Evolutionary conservation across 2,113 vertebrate genomes (phyloP), one percentile per base, ranked within the genome.

Genomic region (Coturnix japonica): DNA sequence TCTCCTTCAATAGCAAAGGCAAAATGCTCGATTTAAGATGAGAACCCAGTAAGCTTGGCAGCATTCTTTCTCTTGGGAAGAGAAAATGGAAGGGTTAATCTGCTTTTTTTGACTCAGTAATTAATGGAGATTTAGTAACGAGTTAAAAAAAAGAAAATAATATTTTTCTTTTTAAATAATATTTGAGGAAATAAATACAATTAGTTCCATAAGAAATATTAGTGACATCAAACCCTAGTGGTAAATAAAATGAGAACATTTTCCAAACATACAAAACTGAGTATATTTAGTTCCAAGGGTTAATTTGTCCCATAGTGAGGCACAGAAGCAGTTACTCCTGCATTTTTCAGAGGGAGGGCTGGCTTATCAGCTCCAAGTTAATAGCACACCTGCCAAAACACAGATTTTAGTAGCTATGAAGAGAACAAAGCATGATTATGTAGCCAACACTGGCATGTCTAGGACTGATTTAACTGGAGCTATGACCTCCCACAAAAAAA

Each of bases 381-480:
- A 95, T 80, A 94, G 94, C 76, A 96, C 95, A 96, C 93, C 95
- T 97, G 97, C 94, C 95, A 97, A 96, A 95, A 89, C 67, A 86
- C 59, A 95, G 92, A 95, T 92, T 96, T 94, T 86, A 96, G 95
- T 90, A 59, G 61, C 91, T 84, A 75, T 51, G 61, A 92, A 81
- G 90, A 96, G 96, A 97, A 96, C 95, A 97, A 97, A 96, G 97
- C 94, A 56, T 33, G 89, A 75, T 92, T 96, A 96, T 96, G 87
- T 31, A 95, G 94, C 93, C 78, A 91, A 92, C 83, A 69, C 3
- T 61, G 72, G 94, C 92, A 94, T 33, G 94, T 51, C 86, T 91
- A 91, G 72, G 90, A 75, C 73, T 74, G 63, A 90, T 93, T 91
- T 79, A 90, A 94, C 63, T 61, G 75, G n/a, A 91, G 65, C 30